Evolutionary conservation across 2,797 vertebrate species (phyloP), one percentile per base, ranked within the genome.

Genomic region (Somateria mollissima): DNA sequence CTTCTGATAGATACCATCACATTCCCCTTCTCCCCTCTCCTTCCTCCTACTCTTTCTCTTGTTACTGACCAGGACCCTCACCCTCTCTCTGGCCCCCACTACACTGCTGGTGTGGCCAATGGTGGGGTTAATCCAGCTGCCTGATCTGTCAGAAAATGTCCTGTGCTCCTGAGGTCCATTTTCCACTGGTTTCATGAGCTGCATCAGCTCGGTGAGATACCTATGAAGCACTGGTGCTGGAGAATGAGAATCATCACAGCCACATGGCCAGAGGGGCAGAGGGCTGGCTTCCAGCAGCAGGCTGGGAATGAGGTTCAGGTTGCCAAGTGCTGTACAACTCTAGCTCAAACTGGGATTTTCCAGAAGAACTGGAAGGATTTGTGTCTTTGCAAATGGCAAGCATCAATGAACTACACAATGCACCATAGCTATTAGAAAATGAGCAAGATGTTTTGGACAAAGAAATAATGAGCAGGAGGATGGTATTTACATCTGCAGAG

Each of bases 311-410:
- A 12, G 37, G 21, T 49, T 85, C 72, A 64, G 57, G 24, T 67
- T 15, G 16, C n/a, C 0, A 0, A 47, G 15, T 15, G 13, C 41
- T 34, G 18, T 61, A 72, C 24, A 21, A 27, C 49, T 81, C 24
- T 64, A 86, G 39, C 8, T 61, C 43, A 82, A 76, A 89, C 13
- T 27, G 6, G 10, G 37, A 21, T 72, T 56, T 34, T 45, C 36
- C 11, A 36, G 60, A 82, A 45, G 70, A 41, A 51, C 16, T 21
- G n/a, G 25, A 69, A 90, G 6, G 15, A 70, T 79, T 66, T 90
- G 20, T 64, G 49, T 47, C 41, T 66, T 82, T 66, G 30, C 64
- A 60, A 90, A 89, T 5, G 30, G 39, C 24, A 81, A 53, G 6
- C 54, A 71, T 43, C 5, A 24, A 57, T 49, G 27, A 1, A 7